A percentile compares a stretch with the other conserved stretches of the same genome.
Evolutionary conservation across 2,797 vertebrate species (phyloP).

Genomic region (Mico argentatus): DNA sequence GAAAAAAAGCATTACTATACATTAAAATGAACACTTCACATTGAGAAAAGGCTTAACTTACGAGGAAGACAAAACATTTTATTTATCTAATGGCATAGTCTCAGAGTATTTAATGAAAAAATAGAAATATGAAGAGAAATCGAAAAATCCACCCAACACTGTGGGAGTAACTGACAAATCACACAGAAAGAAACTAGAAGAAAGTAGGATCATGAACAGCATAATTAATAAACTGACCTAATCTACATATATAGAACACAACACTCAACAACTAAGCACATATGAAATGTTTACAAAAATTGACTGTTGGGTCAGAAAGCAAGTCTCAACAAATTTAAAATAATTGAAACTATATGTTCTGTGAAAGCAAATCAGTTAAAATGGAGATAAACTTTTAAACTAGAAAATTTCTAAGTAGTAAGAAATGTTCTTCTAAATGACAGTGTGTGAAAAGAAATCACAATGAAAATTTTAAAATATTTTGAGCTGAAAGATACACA

Average conservation of each 20-base stretch:
- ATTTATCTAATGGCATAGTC: not conserved
- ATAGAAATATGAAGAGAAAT: not conserved
- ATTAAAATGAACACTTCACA: not conserved
- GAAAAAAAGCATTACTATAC: not conserved
- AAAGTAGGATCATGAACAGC: not conserved
- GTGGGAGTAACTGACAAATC: not conserved
- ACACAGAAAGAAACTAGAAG: not conserved
- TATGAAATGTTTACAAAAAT: not conserved
- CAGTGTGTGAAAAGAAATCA: not conserved
- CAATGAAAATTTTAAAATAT: not conserved
- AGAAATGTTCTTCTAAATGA: not conserved
- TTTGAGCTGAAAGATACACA: not conserved
- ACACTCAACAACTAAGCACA: not conserved
- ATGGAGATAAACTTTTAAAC: not conserved
- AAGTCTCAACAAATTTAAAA: not conserved
- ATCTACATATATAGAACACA: not conserved
- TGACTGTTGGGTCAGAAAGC: not conserved
- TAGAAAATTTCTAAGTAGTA: not conserved
- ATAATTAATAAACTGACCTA: not conserved
- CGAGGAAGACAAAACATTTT: not conserved
- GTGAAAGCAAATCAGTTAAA: not conserved
- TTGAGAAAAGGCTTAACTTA: not conserved
- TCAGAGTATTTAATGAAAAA: not conserved
- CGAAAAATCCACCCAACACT: not conserved
- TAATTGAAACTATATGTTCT: not conserved